phyloP scores from a whole-genome alignment of 1,140 invertebrate species.

The Drosophila kepulauana region DNA sequence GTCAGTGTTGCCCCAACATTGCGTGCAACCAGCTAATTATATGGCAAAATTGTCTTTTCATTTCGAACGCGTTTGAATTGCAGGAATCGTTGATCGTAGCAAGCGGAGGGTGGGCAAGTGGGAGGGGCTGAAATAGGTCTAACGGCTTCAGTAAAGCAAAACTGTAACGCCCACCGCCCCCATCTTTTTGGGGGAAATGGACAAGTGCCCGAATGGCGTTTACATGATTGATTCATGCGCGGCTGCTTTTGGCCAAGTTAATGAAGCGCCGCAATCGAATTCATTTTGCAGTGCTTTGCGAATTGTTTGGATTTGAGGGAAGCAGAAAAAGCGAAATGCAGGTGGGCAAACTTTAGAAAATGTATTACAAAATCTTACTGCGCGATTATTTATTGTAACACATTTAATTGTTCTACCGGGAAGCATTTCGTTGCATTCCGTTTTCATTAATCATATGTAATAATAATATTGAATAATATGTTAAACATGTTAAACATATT shows the following conservation, averaged over 20 bases:
- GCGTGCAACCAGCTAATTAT: slow-evolving; percentile 65
- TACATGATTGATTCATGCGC: slow-evolving; percentile 75
- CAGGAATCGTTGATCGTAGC: neutral
- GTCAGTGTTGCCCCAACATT: slow-evolving; percentile 16
- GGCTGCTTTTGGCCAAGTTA: slow-evolving; percentile 60
- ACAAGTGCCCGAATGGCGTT: slow-evolving; percentile 53
- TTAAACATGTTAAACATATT: no score
- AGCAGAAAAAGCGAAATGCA: neutral
- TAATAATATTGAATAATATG: no score
- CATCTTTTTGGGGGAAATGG: slow-evolving; percentile 6
- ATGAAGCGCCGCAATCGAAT: slow-evolving; percentile 41
- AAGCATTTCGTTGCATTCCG: neutral
- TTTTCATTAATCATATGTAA: no score
- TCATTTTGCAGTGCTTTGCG: slow-evolving; percentile 4
- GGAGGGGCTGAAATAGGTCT: slow-evolving; percentile 14
- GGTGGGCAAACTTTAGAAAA: slow-evolving; percentile 50
- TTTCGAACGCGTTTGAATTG: slow-evolving; percentile 42
- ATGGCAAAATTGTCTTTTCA: slow-evolving; percentile 75
- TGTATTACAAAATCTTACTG: slow-evolving; percentile 58
- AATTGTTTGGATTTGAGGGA: neutral
- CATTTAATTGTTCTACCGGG: slow-evolving; percentile 10
- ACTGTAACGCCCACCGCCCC: slow-evolving; percentile 12
- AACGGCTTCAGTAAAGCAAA: slow-evolving; percentile 47
- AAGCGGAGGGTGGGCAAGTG: neutral
- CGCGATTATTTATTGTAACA: slow-evolving; percentile 22